Evolutionary conservation across 2,113 vertebrate genomes (phyloP).

Genomic region (Mirounga angustirostris): DNA sequence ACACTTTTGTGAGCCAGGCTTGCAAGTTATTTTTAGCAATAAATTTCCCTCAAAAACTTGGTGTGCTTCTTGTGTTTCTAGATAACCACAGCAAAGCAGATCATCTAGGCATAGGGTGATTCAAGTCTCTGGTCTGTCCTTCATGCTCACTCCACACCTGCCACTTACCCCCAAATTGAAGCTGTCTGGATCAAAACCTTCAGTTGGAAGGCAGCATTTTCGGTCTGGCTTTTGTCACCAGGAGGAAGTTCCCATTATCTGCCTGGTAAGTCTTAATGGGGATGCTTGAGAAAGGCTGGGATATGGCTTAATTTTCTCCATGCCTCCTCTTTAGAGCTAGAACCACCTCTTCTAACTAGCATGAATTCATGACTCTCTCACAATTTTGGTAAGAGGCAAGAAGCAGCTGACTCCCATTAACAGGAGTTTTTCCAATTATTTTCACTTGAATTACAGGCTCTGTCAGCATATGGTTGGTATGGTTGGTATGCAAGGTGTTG

Average conservation of each 20-base stretch:
- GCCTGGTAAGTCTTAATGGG: background rate
- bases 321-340: background rate
- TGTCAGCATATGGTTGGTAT: background rate
- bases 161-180: background rate
- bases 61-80: background rate
- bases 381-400: background rate
- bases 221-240: background rate
- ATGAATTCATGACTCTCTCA: background rate
- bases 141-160: background rate
- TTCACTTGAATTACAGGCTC: background rate
- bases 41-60: background rate
- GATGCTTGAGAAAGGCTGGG: background rate
- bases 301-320: background rate
- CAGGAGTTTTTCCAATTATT: background rate
- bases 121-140: background rate
- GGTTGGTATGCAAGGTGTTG: background rate
- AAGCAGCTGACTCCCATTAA: background rate
- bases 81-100: background rate
- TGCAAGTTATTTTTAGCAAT: background rate
- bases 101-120: background rate
- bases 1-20: background rate
- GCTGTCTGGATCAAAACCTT: background rate
- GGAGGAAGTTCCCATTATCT: background rate
- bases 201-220: background rate
- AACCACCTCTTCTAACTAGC: background rate